Percentiles rank a stretch among this genome's conserved stretches.
These are phyloP conservation scores for Pandion haliaetus DNA, from an alignment of 2,113 vertebrate genomes.

Conservation along the genomic window DNA sequence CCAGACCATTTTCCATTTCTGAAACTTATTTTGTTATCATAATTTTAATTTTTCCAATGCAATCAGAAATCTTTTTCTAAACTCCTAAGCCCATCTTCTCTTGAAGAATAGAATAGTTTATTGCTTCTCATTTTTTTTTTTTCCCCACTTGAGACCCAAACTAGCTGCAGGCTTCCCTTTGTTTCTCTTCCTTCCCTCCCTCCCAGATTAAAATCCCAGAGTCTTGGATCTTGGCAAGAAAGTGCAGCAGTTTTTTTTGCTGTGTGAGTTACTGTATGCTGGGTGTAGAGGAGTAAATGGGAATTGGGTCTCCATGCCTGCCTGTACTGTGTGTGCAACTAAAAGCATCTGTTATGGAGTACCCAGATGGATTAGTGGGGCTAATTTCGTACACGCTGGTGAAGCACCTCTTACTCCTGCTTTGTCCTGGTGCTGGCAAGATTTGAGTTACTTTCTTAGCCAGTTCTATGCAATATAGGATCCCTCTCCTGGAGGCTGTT, in stretches of 20 bases:
- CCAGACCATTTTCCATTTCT: slow-evolving; percentile 28
- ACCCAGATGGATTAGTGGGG: not conserved
- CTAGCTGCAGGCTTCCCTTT: not conserved
- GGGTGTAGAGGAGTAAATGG: not conserved
- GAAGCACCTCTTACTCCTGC: not conserved
- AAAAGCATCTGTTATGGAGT: not conserved
- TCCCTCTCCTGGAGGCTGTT: not conserved
- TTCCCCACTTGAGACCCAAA: not conserved
- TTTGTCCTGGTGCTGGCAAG: not conserved
- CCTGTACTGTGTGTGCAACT: not conserved
- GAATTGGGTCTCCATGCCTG: not conserved
- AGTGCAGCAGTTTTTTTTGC: not conserved
- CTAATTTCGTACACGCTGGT: not conserved
- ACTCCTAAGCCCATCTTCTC: not conserved
- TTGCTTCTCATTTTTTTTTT: not conserved
- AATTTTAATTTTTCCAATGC: slow-evolving; percentile 3
- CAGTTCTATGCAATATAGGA: not conserved
- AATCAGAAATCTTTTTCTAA: slow-evolving; percentile 30
- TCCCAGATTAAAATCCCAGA: not conserved
- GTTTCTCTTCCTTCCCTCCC: not conserved
- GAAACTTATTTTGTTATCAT: slow-evolving; percentile 44
- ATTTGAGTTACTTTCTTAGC: not conserved
- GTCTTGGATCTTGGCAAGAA: not conserved
- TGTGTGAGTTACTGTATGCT: not conserved
- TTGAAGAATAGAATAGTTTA: not conserved